These are phyloP conservation scores for Cylloceria caligata DNA, from an alignment of 2,888 invertebrate species.

Conservation along the genomic window DNA sequence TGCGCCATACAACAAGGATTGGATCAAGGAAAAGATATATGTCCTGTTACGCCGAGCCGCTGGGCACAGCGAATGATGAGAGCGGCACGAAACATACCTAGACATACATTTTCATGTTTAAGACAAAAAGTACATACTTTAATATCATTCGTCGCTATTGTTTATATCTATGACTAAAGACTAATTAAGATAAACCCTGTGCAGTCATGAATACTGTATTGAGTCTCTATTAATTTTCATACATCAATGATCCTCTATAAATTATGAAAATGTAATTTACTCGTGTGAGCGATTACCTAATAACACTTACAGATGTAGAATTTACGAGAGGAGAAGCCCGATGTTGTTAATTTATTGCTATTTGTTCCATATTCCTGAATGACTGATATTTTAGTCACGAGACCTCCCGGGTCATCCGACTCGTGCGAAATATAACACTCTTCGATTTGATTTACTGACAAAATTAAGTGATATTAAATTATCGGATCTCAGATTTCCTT, in stretches of 20 bases:
- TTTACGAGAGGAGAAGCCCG: neutral
- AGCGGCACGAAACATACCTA: constrained; percentile 51
- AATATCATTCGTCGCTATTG: constrained; percentile 67
- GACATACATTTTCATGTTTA: constrained; percentile 67
- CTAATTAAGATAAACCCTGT: constrained; percentile 46
- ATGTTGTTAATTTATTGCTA: constrained; percentile 1
- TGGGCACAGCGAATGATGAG: constrained; percentile 85
- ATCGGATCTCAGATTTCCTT: neutral
- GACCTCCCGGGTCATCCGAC: neutral
- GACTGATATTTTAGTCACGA: constrained; percentile 19
- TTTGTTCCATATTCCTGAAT: neutral
- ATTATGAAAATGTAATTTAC: constrained; percentile 22
- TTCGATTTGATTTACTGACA: neutral
- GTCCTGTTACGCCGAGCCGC: constrained; percentile 96
- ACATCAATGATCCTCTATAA: constrained; percentile 31
- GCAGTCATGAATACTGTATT: neutral
- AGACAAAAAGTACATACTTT: constrained; percentile 69
- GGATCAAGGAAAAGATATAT: constrained; percentile 99
- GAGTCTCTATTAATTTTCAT: constrained; percentile 14
- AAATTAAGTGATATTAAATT: neutral
- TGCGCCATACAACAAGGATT: constrained; percentile 99
- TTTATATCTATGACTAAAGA: constrained; percentile 74
- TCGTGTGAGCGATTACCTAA: constrained; percentile 5
- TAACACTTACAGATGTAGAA: constrained; percentile 14
- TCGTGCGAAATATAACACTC: constrained; percentile 3